These are phyloP conservation scores for Pelodytes ibericus DNA, from an alignment of 2,797 vertebrate species.

Conservation along the genomic window DNA sequence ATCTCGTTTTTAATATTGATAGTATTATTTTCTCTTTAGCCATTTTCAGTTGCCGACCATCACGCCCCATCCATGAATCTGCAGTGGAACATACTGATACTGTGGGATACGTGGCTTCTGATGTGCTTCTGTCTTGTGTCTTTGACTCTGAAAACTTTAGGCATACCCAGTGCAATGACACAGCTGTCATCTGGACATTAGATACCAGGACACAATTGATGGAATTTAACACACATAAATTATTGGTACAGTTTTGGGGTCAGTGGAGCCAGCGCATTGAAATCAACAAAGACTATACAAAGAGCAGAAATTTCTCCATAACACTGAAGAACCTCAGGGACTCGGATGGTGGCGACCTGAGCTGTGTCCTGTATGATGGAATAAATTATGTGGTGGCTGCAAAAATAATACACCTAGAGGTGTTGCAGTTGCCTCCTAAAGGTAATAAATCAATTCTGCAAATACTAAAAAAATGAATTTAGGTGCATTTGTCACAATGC, in stretches of 20 bases:
- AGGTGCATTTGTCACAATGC: too few relatives aligned
- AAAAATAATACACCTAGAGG: background rate
- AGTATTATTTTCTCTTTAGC: constrained; percentile 3
- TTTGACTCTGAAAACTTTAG: background rate
- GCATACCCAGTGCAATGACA: background rate
- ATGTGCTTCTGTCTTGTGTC: constrained; percentile 1
- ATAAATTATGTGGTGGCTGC: background rate
- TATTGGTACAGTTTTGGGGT: background rate
- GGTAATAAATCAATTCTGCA: too few relatives aligned
- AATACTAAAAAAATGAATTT: too few relatives aligned
- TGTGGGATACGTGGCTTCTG: background rate
- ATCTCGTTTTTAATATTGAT: too few relatives aligned
- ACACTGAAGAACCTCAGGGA: background rate
- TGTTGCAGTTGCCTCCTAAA: background rate
- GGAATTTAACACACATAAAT: background rate
- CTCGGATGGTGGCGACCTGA: background rate
- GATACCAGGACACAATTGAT: background rate
- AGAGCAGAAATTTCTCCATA: constrained; percentile 13
- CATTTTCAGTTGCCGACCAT: background rate
- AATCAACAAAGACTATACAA: background rate
- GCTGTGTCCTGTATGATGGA: constrained; percentile 15
- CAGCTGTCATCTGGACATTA: background rate
- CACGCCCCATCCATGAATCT: background rate
- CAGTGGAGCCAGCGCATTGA: background rate
- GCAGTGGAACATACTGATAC: background rate